phyloP scores from a whole-genome alignment of 1,140 invertebrate species.

The Drosophila arawakana region DNA sequence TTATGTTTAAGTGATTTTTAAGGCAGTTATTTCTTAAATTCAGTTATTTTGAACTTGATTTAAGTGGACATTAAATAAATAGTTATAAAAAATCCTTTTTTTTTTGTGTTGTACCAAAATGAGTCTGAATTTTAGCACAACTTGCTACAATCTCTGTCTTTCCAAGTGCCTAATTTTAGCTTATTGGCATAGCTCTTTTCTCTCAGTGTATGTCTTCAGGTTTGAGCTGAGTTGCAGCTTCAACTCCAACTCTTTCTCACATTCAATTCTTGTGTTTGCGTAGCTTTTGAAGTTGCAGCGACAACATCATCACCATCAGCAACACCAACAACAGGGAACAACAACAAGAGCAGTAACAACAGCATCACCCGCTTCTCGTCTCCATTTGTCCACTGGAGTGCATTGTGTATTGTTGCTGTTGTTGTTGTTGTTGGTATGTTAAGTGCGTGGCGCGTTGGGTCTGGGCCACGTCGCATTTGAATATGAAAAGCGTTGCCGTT shows the following conservation, averaged over 20 bases:
- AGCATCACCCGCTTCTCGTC: slow-evolving; percentile 33
- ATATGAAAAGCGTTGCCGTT: slow-evolving; percentile 68
- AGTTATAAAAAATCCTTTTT: too few relatives aligned
- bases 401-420: slow-evolving; percentile 50
- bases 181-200: too few relatives aligned
- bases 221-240: slow-evolving; percentile 4
- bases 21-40: too few relatives aligned
- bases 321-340: slow-evolving; percentile 15
- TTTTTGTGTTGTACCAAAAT: too few relatives aligned
- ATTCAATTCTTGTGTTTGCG: slow-evolving; percentile 58
- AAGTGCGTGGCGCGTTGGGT: slow-evolving; percentile 59
- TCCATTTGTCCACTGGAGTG: slow-evolving; percentile 52
- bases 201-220: slow-evolving; percentile 6
- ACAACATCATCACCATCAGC: slow-evolving; percentile 71
- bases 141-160: too few relatives aligned
- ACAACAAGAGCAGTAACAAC: slow-evolving; percentile 7
- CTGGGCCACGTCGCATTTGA: slow-evolving; percentile 70
- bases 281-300: slow-evolving; percentile 79
- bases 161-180: too few relatives aligned
- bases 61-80: too few relatives aligned
- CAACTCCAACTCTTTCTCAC: slow-evolving; percentile 30
- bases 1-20: too few relatives aligned
- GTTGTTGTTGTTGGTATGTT: slow-evolving; percentile 70
- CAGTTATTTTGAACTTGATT: too few relatives aligned
- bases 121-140: too few relatives aligned